Conservation (phyloP, 2,113 vertebrate genomes). For the Chaenocephalus aceratus region DNA sequence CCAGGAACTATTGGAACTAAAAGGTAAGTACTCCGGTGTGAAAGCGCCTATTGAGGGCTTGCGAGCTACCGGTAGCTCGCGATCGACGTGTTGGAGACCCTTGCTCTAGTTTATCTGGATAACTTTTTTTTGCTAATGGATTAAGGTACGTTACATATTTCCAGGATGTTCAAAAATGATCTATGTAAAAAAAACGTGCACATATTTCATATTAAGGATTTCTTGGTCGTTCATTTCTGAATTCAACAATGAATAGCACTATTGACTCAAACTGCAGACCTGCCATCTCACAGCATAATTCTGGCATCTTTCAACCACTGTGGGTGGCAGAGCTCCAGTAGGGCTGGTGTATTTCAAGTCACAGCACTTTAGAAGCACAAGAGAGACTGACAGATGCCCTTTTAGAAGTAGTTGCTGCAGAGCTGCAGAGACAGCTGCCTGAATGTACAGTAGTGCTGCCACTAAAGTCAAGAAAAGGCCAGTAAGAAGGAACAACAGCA, state of each 20-base stretch:
- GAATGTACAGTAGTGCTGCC: conserved; percentile 21
- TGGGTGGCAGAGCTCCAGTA: conserved; percentile 37
- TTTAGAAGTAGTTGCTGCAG: conserved; percentile 48
- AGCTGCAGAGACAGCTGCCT: conserved; percentile 44
- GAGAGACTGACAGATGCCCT: conserved; percentile 68
- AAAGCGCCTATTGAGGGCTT: too few species aligned
- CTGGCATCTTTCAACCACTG: conserved; percentile 15
- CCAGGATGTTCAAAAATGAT: not conserved
- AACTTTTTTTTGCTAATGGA: not conserved
- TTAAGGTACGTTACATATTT: not conserved
- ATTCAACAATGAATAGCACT: conserved; percentile 23
- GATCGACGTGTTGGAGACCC: too few species aligned
- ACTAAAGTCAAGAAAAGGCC: conserved; percentile 1
- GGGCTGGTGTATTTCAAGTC: conserved; percentile 34
- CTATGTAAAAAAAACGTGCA: too few species aligned
- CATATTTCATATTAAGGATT: conserved; percentile 10
- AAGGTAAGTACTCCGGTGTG: too few species aligned
- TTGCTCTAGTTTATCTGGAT: not conserved
- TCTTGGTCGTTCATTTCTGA: not conserved
- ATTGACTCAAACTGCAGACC: conserved; percentile 23
- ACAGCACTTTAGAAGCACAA: conserved; percentile 38
- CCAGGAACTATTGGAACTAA: too few species aligned
- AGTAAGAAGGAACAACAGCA: not conserved
- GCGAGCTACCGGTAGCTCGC: too few species aligned
- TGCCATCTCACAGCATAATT: conserved; percentile 18